These are phyloP conservation scores for Lasioglossum pauxillum DNA, from an alignment of 2,888 invertebrate species.

Conservation along the genomic window DNA sequence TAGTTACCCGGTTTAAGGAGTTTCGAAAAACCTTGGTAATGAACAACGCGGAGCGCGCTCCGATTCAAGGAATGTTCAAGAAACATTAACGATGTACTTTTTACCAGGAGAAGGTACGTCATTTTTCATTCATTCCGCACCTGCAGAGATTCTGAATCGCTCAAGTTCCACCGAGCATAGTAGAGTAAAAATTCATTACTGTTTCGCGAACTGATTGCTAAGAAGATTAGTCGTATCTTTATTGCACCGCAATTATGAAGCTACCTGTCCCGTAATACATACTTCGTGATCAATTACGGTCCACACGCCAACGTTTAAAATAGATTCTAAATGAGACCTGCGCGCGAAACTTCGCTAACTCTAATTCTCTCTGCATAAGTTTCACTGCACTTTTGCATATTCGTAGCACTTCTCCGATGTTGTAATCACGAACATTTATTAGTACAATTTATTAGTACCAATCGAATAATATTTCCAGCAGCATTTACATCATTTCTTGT, in stretches of 20 bases:
- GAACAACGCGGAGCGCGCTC: neutral
- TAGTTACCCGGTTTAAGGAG: neutral
- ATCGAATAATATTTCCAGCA: no score
- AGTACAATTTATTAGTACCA: no score
- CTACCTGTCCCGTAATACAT: slow-evolving; percentile 23
- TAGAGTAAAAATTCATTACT: slow-evolving; percentile 42
- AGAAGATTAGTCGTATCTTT: slow-evolving; percentile 47
- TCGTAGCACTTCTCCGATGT: neutral
- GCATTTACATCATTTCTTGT: no score
- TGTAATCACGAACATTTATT: no score
- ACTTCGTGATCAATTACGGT: slow-evolving; percentile 42
- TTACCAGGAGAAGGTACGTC: neutral
- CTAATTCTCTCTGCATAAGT: neutral
- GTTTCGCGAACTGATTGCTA: slow-evolving; percentile 11
- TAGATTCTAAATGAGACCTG: slow-evolving; percentile 38
- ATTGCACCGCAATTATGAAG: slow-evolving; percentile 46
- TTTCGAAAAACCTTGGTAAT: neutral
- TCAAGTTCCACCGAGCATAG: neutral
- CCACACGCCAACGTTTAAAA: slow-evolving; percentile 28
- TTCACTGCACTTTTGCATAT: neutral
- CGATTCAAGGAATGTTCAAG: neutral
- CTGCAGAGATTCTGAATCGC: neutral
- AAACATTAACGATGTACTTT: neutral
- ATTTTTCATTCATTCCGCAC: slow-evolving; percentile 33
- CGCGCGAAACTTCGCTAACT: slow-evolving; percentile 17